phyloP scores from a whole-genome alignment of 1,140 invertebrate genomes.

The Drosophila athabasca region DNA sequence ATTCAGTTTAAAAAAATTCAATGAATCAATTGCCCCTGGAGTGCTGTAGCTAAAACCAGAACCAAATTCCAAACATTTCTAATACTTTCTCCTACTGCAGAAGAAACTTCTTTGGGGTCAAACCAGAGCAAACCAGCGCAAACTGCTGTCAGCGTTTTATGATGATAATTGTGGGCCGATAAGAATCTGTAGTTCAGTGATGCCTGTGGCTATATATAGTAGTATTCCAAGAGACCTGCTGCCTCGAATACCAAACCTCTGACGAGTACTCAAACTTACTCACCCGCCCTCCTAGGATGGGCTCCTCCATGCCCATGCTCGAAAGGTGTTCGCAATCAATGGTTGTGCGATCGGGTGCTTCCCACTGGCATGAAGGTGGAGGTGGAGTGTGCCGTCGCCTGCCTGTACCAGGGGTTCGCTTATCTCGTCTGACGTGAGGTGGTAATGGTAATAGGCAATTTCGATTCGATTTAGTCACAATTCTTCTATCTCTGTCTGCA shows the following conservation, averaged over 20 bases:
- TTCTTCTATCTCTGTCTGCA: conserved; percentile 28
- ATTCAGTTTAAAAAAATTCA: too few relatives aligned
- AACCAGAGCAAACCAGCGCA: conserved; percentile 17
- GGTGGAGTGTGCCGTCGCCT: conserved; percentile 6
- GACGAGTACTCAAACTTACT: conserved; percentile 56
- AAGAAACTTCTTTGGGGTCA: not conserved
- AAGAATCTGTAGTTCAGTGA: conserved; percentile 53
- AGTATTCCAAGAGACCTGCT: conserved; percentile 39
- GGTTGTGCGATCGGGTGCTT: conserved; percentile 48
- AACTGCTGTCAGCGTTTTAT: not conserved
- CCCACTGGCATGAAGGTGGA: conserved; percentile 25
- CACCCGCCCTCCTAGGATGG: conserved; percentile 16
- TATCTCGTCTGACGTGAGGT: conserved; percentile 42
- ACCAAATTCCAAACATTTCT: not conserved
- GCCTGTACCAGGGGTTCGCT: conserved; percentile 19
- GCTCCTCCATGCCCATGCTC: not conserved
- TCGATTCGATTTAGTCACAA: conserved; percentile 67
- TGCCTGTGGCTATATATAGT: conserved; percentile 45
- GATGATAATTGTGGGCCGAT: not conserved
- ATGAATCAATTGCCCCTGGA: too few relatives aligned
- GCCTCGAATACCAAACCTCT: conserved; percentile 57
- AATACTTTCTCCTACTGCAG: not conserved
- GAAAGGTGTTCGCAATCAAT: conserved; percentile 4
- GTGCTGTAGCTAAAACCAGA: too few relatives aligned
- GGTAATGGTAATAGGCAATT: conserved; percentile 62